Conservation (phyloP, 2,888 invertebrate species). For the Euplexia lucipara region DNA sequence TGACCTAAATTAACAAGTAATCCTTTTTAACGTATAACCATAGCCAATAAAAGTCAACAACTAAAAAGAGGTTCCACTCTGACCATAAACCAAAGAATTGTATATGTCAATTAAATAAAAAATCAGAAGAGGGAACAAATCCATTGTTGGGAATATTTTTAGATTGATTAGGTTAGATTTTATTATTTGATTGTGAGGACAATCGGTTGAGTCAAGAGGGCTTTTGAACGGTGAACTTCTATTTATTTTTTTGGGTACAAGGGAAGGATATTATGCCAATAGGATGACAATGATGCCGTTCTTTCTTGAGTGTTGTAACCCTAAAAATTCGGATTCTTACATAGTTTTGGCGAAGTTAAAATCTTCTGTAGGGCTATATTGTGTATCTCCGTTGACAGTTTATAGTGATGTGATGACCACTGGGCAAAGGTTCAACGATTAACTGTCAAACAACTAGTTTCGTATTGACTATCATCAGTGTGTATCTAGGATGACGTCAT, state of each 20-base stretch:
- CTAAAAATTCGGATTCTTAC: background rate
- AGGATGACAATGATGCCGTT: background rate
- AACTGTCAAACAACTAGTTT: too few species aligned
- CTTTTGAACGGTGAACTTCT: conserved; percentile 22
- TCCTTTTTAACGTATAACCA: conserved; percentile 3
- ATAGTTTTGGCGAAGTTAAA: too few species aligned
- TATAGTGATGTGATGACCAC: too few species aligned
- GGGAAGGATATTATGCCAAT: background rate
- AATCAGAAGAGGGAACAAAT: conserved; percentile 5
- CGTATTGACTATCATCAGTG: too few species aligned
- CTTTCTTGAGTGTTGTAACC: background rate
- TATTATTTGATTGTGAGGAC: conserved; percentile 61
- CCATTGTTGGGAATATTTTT: conserved; percentile 58
- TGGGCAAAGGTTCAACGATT: too few species aligned
- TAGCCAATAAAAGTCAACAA: conserved; percentile 33
- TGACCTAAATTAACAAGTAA: background rate
- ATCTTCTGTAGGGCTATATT: too few species aligned
- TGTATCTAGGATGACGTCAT: too few species aligned
- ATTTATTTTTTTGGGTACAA: conserved; percentile 8
- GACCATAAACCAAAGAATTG: conserved; percentile 41
- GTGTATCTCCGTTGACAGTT: too few species aligned
- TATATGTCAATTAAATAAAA: conserved; percentile 42
- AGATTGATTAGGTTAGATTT: conserved; percentile 52
- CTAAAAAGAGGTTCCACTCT: conserved; percentile 24
- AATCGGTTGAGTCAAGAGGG: conserved; percentile 27